Evolutionary conservation across 2,888 invertebrate genomes (phyloP), one percentile per base, ranked within the genome.

Genomic region (Watsonalla binaria): DNA sequence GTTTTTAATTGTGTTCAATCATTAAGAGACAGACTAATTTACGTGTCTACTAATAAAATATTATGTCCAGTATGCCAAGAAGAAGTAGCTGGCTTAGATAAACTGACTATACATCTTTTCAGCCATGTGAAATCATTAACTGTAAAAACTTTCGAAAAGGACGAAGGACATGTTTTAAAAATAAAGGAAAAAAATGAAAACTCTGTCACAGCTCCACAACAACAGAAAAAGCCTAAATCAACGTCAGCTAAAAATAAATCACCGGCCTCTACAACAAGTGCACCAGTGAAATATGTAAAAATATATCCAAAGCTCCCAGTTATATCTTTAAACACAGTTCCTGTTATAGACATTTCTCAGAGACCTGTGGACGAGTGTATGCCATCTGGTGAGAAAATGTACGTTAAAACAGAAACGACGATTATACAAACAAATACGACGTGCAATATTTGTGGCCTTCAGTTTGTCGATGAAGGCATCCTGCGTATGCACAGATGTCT

Each of bases 51-150:
- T 50, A 93, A 95, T 59, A 94, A 94, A 59, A 86, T 96, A 64
- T 78, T 92, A 53, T 96, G 96, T 76, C 96, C 96, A 11, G 93
- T 96, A 58, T 96, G 96, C 76, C 92, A 93, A 70, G 95, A 96
- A 70, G 89, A 93, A 65, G 89, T 96, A 15, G 84, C 93, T 60
- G 96, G 96, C 0, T 91, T 96, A 61, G 96, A 96, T 79, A 96
- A 96, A 86, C 87, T 96, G 51, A 96, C 96, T 0, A 95, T 96
- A 72, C 96, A 96, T 82, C 88, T 96, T 62, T 96, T 96, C 73
- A 94, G 94, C 57, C 96, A 96, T 76, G 92, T 93, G 5, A 84
- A 86, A 63, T 74, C 92, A 55, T 62, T 80, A 61, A 62, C 70
- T 51, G 65, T 67, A 56, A 82, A 71, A 64, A 68, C 51, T 49